A percentile compares a stretch with the other conserved stretches of the same genome.
phyloP scores from a whole-genome alignment of 2,888 invertebrate species.

The Petrolisthes cinctipes region DNA sequence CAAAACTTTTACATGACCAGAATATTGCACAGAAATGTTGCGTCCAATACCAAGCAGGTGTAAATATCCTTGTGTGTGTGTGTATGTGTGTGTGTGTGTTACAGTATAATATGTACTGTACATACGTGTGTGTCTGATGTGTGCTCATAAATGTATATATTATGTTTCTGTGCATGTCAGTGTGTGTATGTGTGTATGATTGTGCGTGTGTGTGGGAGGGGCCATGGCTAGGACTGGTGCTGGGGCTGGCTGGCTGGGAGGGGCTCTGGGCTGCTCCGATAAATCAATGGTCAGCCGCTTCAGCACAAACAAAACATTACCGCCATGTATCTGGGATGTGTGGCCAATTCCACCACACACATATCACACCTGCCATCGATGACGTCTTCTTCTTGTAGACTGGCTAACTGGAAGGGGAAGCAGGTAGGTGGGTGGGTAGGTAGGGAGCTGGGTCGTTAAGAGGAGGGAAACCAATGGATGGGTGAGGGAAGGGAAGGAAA shows the following conservation, averaged over 20 bases:
- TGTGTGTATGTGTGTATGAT: neutral
- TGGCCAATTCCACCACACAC: neutral
- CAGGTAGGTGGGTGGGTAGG: no score
- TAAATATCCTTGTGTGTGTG: no score
- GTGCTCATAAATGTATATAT: neutral
- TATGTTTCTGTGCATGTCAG: neutral
- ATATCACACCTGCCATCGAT: neutral
- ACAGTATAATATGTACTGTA: neutral
- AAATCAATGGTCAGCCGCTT: neutral
- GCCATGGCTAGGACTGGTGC: neutral
- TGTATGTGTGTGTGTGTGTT: neutral
- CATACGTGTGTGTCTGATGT: neutral
- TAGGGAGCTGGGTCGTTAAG: neutral
- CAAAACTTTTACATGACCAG: no score
- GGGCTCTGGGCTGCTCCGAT: slow-evolving; percentile 20
- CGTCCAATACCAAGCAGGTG: no score
- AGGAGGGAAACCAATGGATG: neutral
- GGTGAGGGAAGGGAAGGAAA: neutral
- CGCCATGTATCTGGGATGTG: neutral
- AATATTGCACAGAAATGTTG: no score
- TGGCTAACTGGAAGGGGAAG: neutral
- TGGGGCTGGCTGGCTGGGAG: neutral
- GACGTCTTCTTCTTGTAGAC: neutral
- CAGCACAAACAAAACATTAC: neutral
- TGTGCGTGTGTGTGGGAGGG: neutral